Evolutionary conservation across 2,113 vertebrate species (phyloP).

Genomic region (Motacilla tschutschensis): DNA sequence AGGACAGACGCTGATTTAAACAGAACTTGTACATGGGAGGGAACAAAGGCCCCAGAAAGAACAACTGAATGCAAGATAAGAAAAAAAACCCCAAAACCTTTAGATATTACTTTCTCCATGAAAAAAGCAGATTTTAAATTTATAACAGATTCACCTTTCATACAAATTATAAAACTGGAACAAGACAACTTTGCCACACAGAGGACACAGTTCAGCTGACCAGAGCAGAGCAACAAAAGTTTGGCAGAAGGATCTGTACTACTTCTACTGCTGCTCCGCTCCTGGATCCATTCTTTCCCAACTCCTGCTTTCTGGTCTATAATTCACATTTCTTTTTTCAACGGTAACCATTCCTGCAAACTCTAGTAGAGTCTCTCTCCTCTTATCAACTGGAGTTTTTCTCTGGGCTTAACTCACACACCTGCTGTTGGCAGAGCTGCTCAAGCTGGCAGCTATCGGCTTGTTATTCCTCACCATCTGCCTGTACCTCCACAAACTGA

Average conservation of each 20-base stretch:
- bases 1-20: neutral
- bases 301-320: neutral
- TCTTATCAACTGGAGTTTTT: neutral
- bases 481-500: neutral
- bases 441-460: neutral
- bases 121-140: neutral
- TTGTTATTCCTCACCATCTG: constrained; percentile 21
- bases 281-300: neutral
- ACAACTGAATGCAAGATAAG: neutral
- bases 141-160: neutral
- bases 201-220: rapidly evolving
- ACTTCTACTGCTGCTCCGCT: rapidly evolving
- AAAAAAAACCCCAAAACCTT: no score
- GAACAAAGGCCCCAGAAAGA: neutral
- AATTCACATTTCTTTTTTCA: neutral
- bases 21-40: neutral
- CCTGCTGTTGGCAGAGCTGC: neutral
- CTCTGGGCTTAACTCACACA: neutral
- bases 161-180: neutral
- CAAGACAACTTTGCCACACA: neutral
- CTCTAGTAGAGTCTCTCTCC: neutral
- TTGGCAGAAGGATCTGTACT: neutral
- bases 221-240: neutral
- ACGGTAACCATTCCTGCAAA: neutral
- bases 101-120: neutral